phyloP scores from a whole-genome alignment of 2,113 vertebrate species.

The Microcebus tavaratra region DNA sequence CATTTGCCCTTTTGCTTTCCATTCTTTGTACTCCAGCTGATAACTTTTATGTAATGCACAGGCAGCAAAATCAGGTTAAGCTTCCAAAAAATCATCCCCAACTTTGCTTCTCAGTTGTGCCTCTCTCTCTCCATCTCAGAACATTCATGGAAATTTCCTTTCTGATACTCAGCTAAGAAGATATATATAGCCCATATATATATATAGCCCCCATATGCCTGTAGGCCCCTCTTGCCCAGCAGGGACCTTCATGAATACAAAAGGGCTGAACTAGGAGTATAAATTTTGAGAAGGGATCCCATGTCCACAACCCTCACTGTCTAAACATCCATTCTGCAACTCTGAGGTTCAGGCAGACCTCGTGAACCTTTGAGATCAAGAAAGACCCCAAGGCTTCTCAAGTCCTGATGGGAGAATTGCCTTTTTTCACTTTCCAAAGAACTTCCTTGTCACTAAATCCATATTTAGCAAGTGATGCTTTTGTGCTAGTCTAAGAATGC shows the following conservation, averaged over 20 bases:
- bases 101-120: background rate
- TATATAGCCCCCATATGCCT: background rate
- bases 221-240: background rate
- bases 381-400: background rate
- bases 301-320: fast-evolving
- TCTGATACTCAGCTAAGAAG: background rate
- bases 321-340: background rate
- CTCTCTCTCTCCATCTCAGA: background rate
- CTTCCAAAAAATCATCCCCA: background rate
- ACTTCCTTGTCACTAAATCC: background rate
- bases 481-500: background rate
- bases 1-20: background rate
- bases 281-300: background rate
- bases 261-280: background rate
- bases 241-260: background rate
- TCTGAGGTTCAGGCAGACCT: background rate
- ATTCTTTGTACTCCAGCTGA: background rate
- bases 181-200: background rate
- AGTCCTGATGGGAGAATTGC: background rate
- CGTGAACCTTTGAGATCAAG: background rate
- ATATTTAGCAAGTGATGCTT: background rate
- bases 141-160: background rate
- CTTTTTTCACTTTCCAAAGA: background rate
- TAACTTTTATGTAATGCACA: background rate
- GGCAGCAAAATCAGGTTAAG: background rate